phyloP scores from a whole-genome alignment of 2,113 vertebrate genomes.

The Columba janthina region DNA sequence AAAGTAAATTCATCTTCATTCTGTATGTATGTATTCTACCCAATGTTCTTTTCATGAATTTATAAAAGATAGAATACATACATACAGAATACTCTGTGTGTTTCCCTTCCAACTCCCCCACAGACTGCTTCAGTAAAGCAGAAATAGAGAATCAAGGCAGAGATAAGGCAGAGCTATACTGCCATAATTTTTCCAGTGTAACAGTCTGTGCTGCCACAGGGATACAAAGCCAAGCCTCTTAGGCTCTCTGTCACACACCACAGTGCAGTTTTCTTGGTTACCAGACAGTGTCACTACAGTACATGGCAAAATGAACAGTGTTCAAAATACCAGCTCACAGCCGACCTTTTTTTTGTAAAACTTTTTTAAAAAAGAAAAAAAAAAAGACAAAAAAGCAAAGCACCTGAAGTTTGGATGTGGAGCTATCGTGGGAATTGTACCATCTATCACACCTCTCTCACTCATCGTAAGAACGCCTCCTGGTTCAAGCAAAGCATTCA shows the following conservation, averaged over 20 bases:
- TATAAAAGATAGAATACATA: background rate
- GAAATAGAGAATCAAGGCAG: background rate
- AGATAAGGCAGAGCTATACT: background rate
- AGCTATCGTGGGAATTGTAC: slow-evolving; percentile 83
- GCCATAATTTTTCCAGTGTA: background rate
- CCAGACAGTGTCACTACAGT: background rate
- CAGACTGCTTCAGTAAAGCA: background rate
- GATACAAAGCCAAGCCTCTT: background rate
- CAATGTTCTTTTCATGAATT: background rate
- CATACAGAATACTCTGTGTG: background rate
- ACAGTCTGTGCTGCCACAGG: background rate
- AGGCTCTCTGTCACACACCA: background rate
- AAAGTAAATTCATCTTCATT: background rate
- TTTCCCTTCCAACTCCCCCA: background rate
- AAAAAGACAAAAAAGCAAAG: background rate
- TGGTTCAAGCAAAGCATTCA: slow-evolving; percentile 95
- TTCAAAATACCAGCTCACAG: background rate
- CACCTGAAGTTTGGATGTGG: slow-evolving; percentile 97
- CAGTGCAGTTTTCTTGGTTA: background rate
- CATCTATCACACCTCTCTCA: slow-evolving; percentile 93
- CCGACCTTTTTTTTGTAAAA: background rate
- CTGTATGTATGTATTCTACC: background rate
- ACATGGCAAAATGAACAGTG: background rate
- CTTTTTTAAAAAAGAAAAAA: background rate
- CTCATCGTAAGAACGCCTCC: slow-evolving; percentile 92